These are phyloP conservation scores for Anarsia innoxiella DNA, from an alignment of 2,888 invertebrate species.

Conservation along the genomic window DNA sequence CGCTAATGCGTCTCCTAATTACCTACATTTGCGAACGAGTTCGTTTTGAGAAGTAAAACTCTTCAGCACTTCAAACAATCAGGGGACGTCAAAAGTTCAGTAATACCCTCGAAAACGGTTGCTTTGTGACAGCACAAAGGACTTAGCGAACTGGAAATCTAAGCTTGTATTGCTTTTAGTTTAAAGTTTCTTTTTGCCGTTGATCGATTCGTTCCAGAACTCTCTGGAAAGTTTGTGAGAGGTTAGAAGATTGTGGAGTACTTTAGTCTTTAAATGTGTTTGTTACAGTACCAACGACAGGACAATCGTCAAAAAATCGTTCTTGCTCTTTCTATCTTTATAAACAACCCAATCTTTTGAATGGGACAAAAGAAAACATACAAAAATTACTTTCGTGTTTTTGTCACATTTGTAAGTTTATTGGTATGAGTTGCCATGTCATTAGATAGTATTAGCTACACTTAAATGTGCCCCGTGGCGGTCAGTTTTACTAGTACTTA, in stretches of 20 bases:
- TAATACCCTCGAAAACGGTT: conserved; percentile 42
- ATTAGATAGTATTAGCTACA: too few relatives aligned
- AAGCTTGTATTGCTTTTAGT: conserved; percentile 42
- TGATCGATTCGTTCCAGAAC: conserved; percentile 12
- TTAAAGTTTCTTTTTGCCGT: conserved; percentile 24
- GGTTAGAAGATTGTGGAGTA: conserved; percentile 6
- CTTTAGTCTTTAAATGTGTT: not conserved
- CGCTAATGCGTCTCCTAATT: conserved; percentile 21
- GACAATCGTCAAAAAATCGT: too few relatives aligned
- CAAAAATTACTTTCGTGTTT: too few relatives aligned
- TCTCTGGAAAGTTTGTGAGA: conserved; percentile 7
- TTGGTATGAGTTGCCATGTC: too few relatives aligned
- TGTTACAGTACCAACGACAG: too few relatives aligned
- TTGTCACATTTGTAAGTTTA: too few relatives aligned
- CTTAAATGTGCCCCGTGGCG: too few relatives aligned
- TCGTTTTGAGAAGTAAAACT: conserved; percentile 25
- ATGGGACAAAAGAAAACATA: too few relatives aligned
- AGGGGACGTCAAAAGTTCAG: conserved; percentile 46
- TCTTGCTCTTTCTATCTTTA: not conserved
- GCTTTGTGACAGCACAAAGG: conserved; percentile 42
- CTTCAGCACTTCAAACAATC: conserved; percentile 36
- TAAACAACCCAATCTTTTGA: not conserved
- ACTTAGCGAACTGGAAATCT: conserved; percentile 24
- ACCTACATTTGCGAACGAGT: conserved; percentile 23
- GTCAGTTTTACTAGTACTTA: too few relatives aligned